Percentiles rank a stretch among this genome's conserved stretches.
phyloP scores from a whole-genome alignment of 1,140 invertebrate genomes.

The Zaprionus capensis region DNA sequence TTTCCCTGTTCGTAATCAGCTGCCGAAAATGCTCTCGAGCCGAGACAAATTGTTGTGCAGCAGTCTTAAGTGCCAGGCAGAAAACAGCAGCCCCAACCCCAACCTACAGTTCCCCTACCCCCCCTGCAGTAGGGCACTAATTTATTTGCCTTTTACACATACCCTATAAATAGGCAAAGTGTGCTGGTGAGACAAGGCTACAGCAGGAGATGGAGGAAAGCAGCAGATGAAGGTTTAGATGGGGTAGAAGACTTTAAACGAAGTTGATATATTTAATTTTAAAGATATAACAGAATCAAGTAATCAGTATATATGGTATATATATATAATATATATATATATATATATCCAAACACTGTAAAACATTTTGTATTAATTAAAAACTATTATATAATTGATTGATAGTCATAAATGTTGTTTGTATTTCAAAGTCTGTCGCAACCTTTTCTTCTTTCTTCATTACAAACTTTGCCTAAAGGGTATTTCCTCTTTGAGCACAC shows the following conservation, averaged over 20 bases:
- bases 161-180: not conserved
- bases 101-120: not conserved
- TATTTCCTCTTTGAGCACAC: not conserved
- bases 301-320: too few species aligned
- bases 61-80: constrained; percentile 17
- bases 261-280: not conserved
- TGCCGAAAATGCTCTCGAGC: constrained; percentile 34
- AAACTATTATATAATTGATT: too few species aligned
- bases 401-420: too few species aligned
- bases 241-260: not conserved
- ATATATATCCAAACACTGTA: too few species aligned
- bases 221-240: not conserved
- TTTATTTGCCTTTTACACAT: constrained; percentile 25
- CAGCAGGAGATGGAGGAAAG: not conserved
- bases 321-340: too few species aligned
- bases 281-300: too few species aligned
- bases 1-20: constrained; percentile 40
- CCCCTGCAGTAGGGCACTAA: not conserved
- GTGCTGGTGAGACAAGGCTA: too few species aligned
- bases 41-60: constrained; percentile 47
- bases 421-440: too few species aligned
- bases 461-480: not conserved
- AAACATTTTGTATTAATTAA: too few species aligned
- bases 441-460: too few species aligned
- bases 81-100: not conserved